Conservation (phyloP, 2,113 vertebrate genomes). For the Nipponia nippon region DNA sequence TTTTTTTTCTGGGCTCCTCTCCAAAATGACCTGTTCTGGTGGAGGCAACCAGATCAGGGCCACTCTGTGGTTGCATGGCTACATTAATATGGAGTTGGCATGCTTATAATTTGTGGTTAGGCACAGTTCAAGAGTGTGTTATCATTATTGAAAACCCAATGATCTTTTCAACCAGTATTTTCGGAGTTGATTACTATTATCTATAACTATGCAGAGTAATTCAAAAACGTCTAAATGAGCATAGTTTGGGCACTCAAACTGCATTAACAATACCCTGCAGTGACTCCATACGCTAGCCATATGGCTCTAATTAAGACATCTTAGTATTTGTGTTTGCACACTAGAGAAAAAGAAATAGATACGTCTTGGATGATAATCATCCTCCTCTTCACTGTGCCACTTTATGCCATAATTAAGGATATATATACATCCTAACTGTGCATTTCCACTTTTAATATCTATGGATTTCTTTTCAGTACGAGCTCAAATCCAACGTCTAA, state of each 20-base stretch:
- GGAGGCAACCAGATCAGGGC: not conserved
- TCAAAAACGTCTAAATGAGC: not conserved
- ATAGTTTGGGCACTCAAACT: not conserved
- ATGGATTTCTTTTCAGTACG: not conserved
- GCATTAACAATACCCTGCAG: not conserved
- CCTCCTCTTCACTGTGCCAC: not conserved
- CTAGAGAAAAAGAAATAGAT: constrained; percentile 4
- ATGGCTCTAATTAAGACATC: constrained; percentile 33
- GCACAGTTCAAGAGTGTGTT: not conserved
- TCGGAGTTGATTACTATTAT: not conserved
- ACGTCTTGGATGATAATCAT: not conserved
- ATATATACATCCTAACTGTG: not conserved
- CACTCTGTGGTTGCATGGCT: not conserved
- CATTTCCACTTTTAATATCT: not conserved
- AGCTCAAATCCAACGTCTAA: not conserved
- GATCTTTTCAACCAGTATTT: not conserved
- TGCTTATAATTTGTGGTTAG: not conserved
- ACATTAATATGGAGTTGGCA: not conserved
- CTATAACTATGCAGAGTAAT: not conserved
- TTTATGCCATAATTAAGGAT: constrained; percentile 4
- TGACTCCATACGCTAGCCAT: constrained; percentile 3
- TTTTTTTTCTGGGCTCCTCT: not conserved
- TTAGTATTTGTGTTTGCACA: not conserved
- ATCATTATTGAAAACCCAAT: not conserved
- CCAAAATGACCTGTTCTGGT: not conserved